Evolutionary conservation across 2,888 invertebrate species (phyloP).

Genomic region (Lamproptera curius): DNA sequence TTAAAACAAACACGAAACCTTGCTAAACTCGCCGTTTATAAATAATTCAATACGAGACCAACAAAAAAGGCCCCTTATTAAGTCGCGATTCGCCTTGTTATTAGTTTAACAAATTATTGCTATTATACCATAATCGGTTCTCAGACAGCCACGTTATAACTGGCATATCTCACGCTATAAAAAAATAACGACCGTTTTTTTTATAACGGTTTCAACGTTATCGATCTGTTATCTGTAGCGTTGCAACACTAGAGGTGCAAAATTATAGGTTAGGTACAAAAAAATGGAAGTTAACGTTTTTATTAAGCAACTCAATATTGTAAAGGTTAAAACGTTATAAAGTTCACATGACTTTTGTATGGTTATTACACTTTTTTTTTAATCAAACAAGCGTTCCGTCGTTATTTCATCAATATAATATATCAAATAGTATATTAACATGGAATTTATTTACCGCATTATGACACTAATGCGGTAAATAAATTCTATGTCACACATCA

Average conservation of each 20-base stretch:
- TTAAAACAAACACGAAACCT: constrained; percentile 32
- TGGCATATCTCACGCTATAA: constrained; percentile 12
- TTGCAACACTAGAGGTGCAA: constrained; percentile 13
- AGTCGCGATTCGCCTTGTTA: constrained; percentile 31
- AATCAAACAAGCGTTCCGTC: too few relatives aligned
- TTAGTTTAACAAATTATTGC: constrained; percentile 38
- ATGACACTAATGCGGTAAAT: too few relatives aligned
- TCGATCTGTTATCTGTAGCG: constrained; percentile 4
- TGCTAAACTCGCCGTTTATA: constrained; percentile 27
- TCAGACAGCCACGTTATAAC: background rate
- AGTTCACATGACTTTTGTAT: too few relatives aligned
- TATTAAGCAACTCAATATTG: too few relatives aligned
- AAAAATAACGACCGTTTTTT: constrained; percentile 16
- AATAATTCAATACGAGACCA: constrained; percentile 42
- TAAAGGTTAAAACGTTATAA: too few relatives aligned
- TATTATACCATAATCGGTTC: constrained; percentile 27
- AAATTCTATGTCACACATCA: too few relatives aligned
- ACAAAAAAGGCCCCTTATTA: constrained; percentile 46
- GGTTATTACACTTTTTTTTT: too few relatives aligned
- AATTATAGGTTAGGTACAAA: background rate
- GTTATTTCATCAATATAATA: too few relatives aligned
- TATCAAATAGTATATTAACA: too few relatives aligned
- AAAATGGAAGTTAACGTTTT: background rate
- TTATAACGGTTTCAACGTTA: background rate
- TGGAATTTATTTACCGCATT: too few relatives aligned